Evolutionary conservation across 2,113 vertebrate genomes (phyloP), one percentile per base, ranked within the genome.

Genomic region (Cichladusa arquata): DNA sequence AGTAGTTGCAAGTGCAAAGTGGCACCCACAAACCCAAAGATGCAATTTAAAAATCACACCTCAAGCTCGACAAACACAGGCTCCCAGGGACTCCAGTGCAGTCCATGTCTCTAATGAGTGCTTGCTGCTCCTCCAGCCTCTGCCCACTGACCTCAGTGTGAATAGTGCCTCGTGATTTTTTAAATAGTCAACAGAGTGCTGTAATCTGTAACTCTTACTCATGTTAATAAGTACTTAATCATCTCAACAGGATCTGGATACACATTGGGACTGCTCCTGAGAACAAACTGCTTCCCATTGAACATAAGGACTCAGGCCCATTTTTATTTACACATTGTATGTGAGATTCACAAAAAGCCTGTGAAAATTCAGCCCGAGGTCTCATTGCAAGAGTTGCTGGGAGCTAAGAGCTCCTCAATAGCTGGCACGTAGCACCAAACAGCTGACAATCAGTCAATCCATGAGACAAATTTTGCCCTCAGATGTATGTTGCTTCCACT

Each of bases 261-360:
- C 54, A 81, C 85, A 64, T 56, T 56, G 81, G 85, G 85, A 88
- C 76, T 51, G 64, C 54, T 88, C 74, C 90, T 90, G 79, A 86
- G 84, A 92, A 81, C 85, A 95, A 92, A 91, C 92, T 92, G 74
- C 53, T 89, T 91, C 61, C 81, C 47, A 60, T 42, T 53, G 85
- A 92, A 80, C 64, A 74, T 28, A 78, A 85, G 71, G 87, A 88
- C 54, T 85, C 62, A 34, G 81, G 58, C 31, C 77, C 45, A 67
- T 82, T 87, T 94, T 91, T 96, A 90, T 93, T 95, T 95, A 61
- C 82, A 94, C 71, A 57, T 74, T 85, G 69, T 79, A 93, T 34
- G 65, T 74, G 79, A 96, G 62, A 93, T 67, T 95, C 86, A 74
- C 81, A 84, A 94, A 71, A 82, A 90, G 82, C 56, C 69, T 73